phyloP scores from a whole-genome alignment of 2,113 vertebrate genomes.

The Pionites leucogaster region DNA sequence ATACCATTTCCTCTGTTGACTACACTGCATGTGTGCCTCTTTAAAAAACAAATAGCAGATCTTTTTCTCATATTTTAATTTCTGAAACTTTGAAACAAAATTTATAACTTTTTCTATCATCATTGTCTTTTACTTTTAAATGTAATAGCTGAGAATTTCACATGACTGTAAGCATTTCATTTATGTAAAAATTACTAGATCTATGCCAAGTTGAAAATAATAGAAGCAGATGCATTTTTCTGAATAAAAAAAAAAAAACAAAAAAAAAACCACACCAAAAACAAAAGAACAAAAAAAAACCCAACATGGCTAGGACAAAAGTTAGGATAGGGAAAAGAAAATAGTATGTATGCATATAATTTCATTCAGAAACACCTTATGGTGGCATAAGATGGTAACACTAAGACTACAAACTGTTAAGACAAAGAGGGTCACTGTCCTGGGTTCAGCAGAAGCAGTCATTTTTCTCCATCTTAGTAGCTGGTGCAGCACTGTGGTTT shows the following conservation, averaged over 20 bases:
- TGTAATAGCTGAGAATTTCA: background rate
- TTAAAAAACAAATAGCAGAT: background rate
- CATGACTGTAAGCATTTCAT: background rate
- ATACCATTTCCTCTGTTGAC: fast-evolving
- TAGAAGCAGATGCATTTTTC: background rate
- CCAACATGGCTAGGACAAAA: background rate
- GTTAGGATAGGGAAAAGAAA: background rate
- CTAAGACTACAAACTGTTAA: background rate
- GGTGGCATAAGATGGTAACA: background rate
- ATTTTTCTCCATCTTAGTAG: no score
- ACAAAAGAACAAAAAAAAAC: background rate
- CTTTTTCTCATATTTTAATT: background rate
- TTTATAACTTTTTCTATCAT: background rate
- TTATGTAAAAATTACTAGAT: background rate
- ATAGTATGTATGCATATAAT: background rate
- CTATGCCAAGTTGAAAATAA: background rate
- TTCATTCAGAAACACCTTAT: background rate
- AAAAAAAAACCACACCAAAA: background rate
- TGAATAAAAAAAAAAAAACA: background rate
- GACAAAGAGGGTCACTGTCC: background rate
- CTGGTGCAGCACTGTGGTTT: no score
- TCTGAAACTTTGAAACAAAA: background rate
- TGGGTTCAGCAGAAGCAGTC: no score
- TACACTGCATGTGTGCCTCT: background rate
- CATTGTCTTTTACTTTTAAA: background rate